Evolutionary conservation across 2,797 vertebrate genomes (phyloP).

Genomic region (Smutsia gigantea): DNA sequence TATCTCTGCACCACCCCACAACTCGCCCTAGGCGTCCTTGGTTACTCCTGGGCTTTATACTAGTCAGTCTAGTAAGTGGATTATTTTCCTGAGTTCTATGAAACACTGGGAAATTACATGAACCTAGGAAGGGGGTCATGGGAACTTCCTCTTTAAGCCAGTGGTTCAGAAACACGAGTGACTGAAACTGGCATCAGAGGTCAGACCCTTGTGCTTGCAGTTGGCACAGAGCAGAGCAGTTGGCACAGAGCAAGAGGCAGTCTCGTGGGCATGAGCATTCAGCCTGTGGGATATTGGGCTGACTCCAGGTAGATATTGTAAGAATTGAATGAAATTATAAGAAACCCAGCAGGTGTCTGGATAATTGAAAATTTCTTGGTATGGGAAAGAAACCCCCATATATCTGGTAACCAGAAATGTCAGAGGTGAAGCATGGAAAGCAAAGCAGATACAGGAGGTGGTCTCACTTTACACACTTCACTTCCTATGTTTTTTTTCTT

Average conservation of each 20-base stretch:
- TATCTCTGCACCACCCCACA: too few relatives aligned
- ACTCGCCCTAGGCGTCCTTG: neutral
- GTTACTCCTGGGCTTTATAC: neutral
- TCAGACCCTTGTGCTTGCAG: neutral
- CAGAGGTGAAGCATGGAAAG: neutral
- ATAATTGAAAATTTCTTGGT: neutral
- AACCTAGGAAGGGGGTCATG: neutral
- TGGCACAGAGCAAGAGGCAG: too few relatives aligned
- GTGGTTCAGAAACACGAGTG: neutral
- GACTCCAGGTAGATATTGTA: neutral
- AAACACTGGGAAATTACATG: neutral
- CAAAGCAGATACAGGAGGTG: neutral
- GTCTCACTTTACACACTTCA: neutral
- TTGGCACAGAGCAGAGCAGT: too few relatives aligned
- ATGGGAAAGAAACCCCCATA: neutral
- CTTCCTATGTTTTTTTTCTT: neutral
- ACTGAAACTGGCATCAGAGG: neutral
- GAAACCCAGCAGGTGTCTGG: neutral
- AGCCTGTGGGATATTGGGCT: neutral
- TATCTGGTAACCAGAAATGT: neutral
- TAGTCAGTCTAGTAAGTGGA: neutral
- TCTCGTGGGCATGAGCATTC: neutral
- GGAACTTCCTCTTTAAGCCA: neutral
- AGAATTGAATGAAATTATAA: neutral
- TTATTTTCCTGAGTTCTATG: neutral